Percentiles rank a stretch among this genome's conserved stretches.
Conservation (phyloP, 1,140 invertebrate genomes). For the Drosophila parvula region DNA sequence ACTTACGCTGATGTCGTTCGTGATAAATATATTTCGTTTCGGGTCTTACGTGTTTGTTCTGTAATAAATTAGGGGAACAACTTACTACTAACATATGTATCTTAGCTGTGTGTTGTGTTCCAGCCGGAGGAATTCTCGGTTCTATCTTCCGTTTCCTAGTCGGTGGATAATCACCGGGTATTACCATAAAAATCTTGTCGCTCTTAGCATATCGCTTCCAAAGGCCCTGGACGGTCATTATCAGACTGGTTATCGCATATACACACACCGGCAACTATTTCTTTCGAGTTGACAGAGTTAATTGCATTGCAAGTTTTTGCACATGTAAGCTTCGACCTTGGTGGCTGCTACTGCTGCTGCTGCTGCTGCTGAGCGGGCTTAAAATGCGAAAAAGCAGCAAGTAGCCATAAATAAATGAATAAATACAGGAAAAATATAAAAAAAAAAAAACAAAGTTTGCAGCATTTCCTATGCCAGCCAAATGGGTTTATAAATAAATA, state of each 20-base stretch:
- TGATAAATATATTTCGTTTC: constrained; percentile 2
- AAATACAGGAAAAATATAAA: constrained; percentile 14
- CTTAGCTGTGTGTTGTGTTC: background rate
- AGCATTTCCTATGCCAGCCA: constrained; percentile 47
- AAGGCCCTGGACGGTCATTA: constrained; percentile 25
- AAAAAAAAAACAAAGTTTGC: constrained; percentile 13
- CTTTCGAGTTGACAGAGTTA: constrained; percentile 32
- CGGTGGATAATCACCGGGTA: constrained; percentile 5
- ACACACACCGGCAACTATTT: constrained; percentile 6
- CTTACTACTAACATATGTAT: background rate
- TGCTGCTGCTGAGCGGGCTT: constrained; percentile 59
- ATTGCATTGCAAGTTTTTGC: constrained; percentile 64
- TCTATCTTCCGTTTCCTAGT: constrained; percentile 32
- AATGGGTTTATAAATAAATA: constrained; percentile 57
- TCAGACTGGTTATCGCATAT: constrained; percentile 41
- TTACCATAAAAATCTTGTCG: constrained; percentile 32
- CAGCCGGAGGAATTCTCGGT: constrained; percentile 2
- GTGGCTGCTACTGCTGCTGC: constrained; percentile 17
- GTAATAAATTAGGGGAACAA: background rate
- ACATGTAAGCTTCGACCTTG: constrained; percentile 66
- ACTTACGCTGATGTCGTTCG: background rate
- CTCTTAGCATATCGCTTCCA: constrained; percentile 12
- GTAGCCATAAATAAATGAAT: constrained; percentile 22
- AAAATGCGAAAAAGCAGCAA: constrained; percentile 29
- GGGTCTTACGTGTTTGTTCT: background rate